Evolutionary conservation across 2,113 vertebrate genomes (phyloP), one percentile per base, ranked within the genome.

Genomic region (Forbesichthys papilliferus): DNA sequence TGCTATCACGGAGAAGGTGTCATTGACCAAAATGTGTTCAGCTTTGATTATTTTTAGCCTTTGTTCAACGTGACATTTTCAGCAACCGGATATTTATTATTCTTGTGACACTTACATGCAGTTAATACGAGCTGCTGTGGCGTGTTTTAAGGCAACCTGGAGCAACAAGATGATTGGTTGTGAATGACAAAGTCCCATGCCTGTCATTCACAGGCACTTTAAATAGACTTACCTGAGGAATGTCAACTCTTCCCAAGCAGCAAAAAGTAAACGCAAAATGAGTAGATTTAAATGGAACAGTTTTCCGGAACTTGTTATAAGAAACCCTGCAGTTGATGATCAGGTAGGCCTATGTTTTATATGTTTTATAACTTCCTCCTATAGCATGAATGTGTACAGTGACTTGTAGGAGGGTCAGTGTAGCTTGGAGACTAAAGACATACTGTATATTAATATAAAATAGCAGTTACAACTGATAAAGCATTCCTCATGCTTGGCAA

Each of bases 221-320:
- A 42, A 42, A 42, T 42, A 42, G 36, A 42, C 36, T 42, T 42
- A 61, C 72, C 60, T 68, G 51, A 64, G n/a, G 13, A 12, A 62
- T 66, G 20, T 61, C 3, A 48, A 71, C 13, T 13, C 74, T 52
- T 49, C 34, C 34, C 46, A 64, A 4, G 4, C 48, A 53, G 57
- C 47, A 61, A 57, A 55, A n/a, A 64, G 13, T 53, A 5, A 13
- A 57, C 46, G 46, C 14, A 75, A 76, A 27, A 92, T 93, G 91
- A 89, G 51, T 74, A 71, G 90, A 65, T 74, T 78, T 74, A 2
- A 64, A 67, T 88, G 78, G 84, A 80, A 69, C 57, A 78, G 52
- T 61, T 82, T 91, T 20, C 87, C 66, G 47, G 78, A 80, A 58
- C 66, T 88, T 4, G 73, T 91, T 20, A 83, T 86, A 16, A 82